A percentile compares a stretch with the other conserved stretches of the same genome.
These are phyloP conservation scores for Triplophysa bombifrons DNA, from an alignment of 2,797 vertebrate species.

Conservation along the genomic window DNA sequence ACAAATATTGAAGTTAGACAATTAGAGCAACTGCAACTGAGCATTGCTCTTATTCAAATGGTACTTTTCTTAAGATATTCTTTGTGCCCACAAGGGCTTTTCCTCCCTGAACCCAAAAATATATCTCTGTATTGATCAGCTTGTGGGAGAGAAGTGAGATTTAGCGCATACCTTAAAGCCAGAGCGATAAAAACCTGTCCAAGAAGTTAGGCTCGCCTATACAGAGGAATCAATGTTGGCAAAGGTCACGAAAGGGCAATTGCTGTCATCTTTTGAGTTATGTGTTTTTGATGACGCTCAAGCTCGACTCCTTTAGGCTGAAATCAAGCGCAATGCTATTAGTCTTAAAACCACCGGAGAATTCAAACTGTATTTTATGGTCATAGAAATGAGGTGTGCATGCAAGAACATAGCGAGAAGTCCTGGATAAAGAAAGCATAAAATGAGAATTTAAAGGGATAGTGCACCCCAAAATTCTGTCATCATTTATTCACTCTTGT, in stretches of 20 bases:
- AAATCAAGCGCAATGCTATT: conserved; percentile 54
- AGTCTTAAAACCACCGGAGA: conserved; percentile 38
- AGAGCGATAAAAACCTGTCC: conserved; percentile 45
- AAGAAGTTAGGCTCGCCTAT: conserved; percentile 29
- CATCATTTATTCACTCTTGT: too few relatives aligned
- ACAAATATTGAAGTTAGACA: background rate
- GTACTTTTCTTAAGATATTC: conserved; percentile 19
- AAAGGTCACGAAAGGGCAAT: conserved; percentile 62
- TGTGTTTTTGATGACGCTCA: conserved; percentile 49
- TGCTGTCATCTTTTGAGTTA: conserved; percentile 55
- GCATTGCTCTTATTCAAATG: conserved; percentile 28
- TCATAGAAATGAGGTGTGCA: conserved; percentile 4
- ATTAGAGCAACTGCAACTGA: background rate
- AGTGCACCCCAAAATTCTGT: too few relatives aligned
- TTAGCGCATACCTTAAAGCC: conserved; percentile 52
- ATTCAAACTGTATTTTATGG: conserved; percentile 47
- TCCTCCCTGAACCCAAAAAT: conserved; percentile 42
- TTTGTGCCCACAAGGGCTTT: conserved; percentile 42
- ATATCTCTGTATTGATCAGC: conserved; percentile 50
- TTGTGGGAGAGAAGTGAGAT: conserved; percentile 45
- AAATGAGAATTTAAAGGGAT: too few relatives aligned
- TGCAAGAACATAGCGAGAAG: background rate
- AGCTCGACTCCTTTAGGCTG: conserved; percentile 44
- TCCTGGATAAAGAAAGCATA: background rate
- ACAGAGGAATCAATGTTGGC: conserved; percentile 49